phyloP scores from a whole-genome alignment of 2,797 vertebrate species.

The Crocodylus rhombifer region DNA sequence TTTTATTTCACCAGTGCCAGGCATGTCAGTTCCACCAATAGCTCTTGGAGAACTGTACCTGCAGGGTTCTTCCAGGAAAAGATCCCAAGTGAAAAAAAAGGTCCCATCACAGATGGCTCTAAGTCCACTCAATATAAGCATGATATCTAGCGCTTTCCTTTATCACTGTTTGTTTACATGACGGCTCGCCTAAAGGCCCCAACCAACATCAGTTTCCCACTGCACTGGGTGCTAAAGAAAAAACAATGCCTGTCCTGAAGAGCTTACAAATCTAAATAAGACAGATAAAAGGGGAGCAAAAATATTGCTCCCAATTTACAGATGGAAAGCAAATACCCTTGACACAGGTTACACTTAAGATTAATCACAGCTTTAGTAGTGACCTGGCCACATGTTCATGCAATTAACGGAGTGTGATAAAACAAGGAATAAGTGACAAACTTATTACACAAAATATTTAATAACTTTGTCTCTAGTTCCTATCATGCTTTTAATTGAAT shows the following conservation, averaged over 20 bases:
- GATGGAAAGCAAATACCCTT: too few relatives aligned
- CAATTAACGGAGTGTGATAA: too few relatives aligned
- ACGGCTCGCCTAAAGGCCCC: background rate
- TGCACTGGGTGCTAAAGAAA: background rate
- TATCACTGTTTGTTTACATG: background rate
- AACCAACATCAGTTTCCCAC: background rate
- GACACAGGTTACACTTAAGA: too few relatives aligned
- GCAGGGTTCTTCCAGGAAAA: background rate
- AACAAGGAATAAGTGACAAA: too few relatives aligned
- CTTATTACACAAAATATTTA: too few relatives aligned
- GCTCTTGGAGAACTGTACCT: background rate
- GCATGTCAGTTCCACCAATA: background rate
- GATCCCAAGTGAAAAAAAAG: background rate
- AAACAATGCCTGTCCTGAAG: background rate
- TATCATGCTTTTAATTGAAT: too few relatives aligned
- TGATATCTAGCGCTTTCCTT: background rate
- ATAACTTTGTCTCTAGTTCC: too few relatives aligned
- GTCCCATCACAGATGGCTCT: fast-evolving
- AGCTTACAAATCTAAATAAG: background rate
- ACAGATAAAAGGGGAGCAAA: background rate
- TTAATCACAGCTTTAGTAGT: too few relatives aligned
- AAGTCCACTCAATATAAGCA: background rate
- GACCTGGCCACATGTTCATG: too few relatives aligned
- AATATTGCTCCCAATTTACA: background rate
- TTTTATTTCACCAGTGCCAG: background rate